Conservation (phyloP, 2,888 invertebrate species). For the Hirtodrosophila histrioides region DNA sequence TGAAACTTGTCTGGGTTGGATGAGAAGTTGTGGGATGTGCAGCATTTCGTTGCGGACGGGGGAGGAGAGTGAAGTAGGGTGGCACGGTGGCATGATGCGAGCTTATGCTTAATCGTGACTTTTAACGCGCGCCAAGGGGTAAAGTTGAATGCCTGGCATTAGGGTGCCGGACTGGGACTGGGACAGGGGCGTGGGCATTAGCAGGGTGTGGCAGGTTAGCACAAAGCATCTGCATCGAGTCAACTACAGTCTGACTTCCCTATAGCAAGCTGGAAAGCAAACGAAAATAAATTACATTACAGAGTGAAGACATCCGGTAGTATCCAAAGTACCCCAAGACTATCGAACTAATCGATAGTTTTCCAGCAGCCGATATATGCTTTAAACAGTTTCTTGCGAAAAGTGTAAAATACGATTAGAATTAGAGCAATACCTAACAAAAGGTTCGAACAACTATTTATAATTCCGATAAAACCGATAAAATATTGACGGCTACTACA, state of each 20-base stretch:
- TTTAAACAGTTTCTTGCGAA: too few relatives aligned
- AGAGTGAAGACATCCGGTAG: too few relatives aligned
- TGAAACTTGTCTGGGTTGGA: conserved; percentile 27
- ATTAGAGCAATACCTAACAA: too few relatives aligned
- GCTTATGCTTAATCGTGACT: conserved; percentile 69
- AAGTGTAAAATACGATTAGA: too few relatives aligned
- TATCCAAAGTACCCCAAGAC: too few relatives aligned
- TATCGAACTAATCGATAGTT: too few relatives aligned
- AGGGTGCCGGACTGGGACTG: conserved; percentile 39
- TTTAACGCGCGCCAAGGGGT: conserved; percentile 64
- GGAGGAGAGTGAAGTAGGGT: background rate
- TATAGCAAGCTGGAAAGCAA: background rate
- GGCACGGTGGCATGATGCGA: conserved; percentile 33
- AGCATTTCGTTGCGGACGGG: conserved; percentile 10
- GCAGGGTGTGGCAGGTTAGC: conserved; percentile 34
- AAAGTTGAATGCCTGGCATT: conserved; percentile 44
- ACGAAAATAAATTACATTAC: background rate
- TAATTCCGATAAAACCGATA: too few relatives aligned
- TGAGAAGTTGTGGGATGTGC: conserved; percentile 34
- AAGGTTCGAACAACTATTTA: too few relatives aligned
- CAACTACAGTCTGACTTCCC: background rate
- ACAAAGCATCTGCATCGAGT: conserved; percentile 35
- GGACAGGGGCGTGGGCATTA: background rate
- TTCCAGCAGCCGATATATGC: too few relatives aligned
- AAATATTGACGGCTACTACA: too few relatives aligned